Base-by-base conservation (phyloP, 2,888 invertebrate species). In the Leucozona laternaria region DNA sequence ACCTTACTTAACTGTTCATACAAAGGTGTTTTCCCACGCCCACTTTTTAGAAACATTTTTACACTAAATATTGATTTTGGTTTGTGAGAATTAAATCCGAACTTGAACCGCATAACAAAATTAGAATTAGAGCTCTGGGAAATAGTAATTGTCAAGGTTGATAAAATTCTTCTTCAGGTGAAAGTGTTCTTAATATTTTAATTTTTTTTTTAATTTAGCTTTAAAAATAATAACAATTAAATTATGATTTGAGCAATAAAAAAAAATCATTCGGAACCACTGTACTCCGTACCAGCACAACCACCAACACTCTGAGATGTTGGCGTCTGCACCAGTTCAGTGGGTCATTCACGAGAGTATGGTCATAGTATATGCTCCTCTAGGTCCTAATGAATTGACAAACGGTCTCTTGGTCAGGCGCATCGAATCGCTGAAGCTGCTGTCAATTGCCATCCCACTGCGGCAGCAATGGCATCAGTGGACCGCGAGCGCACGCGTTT, bases 331-430 rank as follows among this genome's bases (percentile, higher is more conserved):
- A 62, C 72, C 77, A 82, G 86, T 86, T 86, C 86, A 86, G 86
- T 86, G 73, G 85, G 85, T 86, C 85, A 86, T 81, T 78, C 81
- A 78, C 70, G 66, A 73, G 84, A 66, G 76, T 84, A 80, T n/a
- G n/a, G 60, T 78, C n/a, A n/a, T n/a, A n/a, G n/a, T n/a, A n/a
- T n/a, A n/a, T n/a, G n/a, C n/a, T n/a, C n/a, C n/a, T n/a, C n/a
- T n/a, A n/a, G 73, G 70, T 86, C 53, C 81, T 86, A 86, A 86
- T 82, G 82, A 82, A 86, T 86, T 81, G 86, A 86, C 73, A 81
- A 71, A 81, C 62, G 62, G 45, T 17, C 62, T 75, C 68, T 73
- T 55, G 86, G 81, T 81, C 77, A 78, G 62, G 70, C 62, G 64
- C 75, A 75, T 73, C 70, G 78, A 76, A 70, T 68, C n/a, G 53